A percentile compares a stretch with the other conserved stretches of the same genome.
Conservation (phyloP, 2,888 invertebrate species). For the Corythucha ciliata region DNA sequence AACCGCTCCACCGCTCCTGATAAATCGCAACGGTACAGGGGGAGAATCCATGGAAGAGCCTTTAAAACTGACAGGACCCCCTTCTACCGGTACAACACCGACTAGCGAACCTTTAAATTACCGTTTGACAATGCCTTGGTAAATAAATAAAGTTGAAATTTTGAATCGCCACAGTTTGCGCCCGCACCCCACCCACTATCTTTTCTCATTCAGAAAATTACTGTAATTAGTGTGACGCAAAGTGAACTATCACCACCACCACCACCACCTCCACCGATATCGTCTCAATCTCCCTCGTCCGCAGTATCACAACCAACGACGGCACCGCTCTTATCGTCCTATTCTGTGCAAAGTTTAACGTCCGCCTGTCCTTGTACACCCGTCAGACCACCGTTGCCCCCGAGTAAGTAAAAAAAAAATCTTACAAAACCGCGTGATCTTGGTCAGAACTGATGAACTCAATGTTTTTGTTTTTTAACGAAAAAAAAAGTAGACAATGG, state of each 20-base stretch:
- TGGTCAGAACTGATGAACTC: too few relatives aligned
- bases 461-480: too few relatives aligned
- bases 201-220: not conserved
- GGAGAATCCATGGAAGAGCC: conserved; percentile 20
- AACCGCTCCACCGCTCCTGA: conserved; percentile 51
- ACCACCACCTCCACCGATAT: not conserved
- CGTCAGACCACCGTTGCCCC: too few relatives aligned
- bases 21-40: too few relatives aligned
- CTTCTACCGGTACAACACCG: too few relatives aligned
- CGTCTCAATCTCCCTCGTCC: not conserved
- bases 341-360: conserved; percentile 27
- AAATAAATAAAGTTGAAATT: conserved; percentile 2
- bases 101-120: conserved; percentile 33
- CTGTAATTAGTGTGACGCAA: too few relatives aligned
- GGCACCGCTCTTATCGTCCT: too few relatives aligned
- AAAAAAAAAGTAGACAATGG: too few relatives aligned
- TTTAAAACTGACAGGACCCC: conserved; percentile 25
- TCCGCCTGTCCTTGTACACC: conserved; percentile 27
- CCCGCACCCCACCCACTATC: not conserved
- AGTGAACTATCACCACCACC: not conserved
- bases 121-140: conserved; percentile 31
- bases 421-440: too few relatives aligned
- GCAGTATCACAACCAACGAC: not conserved
- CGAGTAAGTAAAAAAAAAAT: too few relatives aligned
- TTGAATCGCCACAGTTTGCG: not conserved